Conservation (phyloP, 2,888 invertebrate species). For the Syritta pipiens region DNA sequence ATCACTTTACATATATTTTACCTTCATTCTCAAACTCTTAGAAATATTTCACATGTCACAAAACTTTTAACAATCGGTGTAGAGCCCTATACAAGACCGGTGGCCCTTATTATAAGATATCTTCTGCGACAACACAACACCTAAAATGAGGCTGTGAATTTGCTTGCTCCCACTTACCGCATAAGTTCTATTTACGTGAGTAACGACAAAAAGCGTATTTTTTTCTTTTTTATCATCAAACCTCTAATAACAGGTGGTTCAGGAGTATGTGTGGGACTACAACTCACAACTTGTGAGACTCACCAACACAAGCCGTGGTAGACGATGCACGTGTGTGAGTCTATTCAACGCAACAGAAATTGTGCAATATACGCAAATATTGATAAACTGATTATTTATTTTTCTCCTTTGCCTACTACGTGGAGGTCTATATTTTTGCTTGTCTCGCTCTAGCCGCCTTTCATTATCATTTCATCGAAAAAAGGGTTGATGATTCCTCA, state of each 20-base stretch:
- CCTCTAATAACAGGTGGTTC: conserved; percentile 60
- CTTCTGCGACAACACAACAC: too few relatives aligned
- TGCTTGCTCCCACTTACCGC: conserved; percentile 37
- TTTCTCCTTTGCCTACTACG: too few relatives aligned
- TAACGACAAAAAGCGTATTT: conserved; percentile 24
- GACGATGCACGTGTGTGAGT: neutral
- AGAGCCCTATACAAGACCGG: too few relatives aligned
- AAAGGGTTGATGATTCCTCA: conserved; percentile 61
- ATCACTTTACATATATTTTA: too few relatives aligned
- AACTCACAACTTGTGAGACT: neutral
- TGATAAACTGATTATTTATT: conserved; percentile 59
- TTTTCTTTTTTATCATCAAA: conserved; percentile 42
- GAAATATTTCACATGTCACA: neutral
- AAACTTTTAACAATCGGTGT: neutral
- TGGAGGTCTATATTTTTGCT: too few relatives aligned
- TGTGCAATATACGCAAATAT: conserved; percentile 55
- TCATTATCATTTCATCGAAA: conserved; percentile 15
- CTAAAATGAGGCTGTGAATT: conserved; percentile 2
- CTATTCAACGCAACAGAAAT: conserved; percentile 44
- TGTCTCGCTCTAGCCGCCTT: too few relatives aligned
- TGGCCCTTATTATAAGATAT: too few relatives aligned
- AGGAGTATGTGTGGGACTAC: conserved; percentile 38
- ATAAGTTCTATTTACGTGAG: conserved; percentile 37
- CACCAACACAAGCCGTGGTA: neutral
- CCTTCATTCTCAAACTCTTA: too few relatives aligned